A percentile compares a stretch with the other conserved stretches of the same genome.
Conservation (phyloP, 1,140 invertebrate species). For the Nasonia longicornis region DNA sequence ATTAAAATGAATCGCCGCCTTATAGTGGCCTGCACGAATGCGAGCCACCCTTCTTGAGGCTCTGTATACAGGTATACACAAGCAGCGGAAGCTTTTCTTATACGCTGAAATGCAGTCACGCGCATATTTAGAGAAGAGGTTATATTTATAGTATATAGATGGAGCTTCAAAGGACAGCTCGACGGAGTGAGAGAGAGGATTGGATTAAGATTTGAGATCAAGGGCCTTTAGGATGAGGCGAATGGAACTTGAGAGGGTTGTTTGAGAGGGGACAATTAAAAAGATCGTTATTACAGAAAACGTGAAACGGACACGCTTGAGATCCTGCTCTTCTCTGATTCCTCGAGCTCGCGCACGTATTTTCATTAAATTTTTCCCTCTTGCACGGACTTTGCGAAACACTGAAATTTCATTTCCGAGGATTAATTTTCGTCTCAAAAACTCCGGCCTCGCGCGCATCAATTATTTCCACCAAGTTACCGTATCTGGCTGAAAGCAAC, state of each 20-base stretch:
- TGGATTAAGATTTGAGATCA: not conserved
- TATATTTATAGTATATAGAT: not conserved
- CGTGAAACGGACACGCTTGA: no score
- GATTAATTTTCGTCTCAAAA: no score
- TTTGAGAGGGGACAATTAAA: no score
- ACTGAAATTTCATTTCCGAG: not conserved
- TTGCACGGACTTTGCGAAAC: not conserved
- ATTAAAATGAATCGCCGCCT: conserved; percentile 61
- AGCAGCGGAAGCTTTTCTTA: not conserved
- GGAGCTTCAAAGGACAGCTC: not conserved
- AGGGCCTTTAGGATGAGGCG: not conserved
- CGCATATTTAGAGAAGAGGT: conserved; percentile 2
- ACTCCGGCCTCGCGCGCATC: no score
- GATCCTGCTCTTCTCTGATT: not conserved
- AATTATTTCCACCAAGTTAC: no score
- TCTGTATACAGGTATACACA: not conserved
- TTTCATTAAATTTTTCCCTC: not conserved
- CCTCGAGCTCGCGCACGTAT: not conserved
- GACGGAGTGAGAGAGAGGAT: not conserved
- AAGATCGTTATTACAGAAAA: no score
- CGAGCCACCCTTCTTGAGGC: not conserved
- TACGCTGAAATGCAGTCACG: not conserved
- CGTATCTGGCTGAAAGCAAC: no score
- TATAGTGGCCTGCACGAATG: conserved; percentile 29
- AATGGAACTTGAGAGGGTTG: not conserved